Base-by-base conservation (phyloP, 2,888 invertebrate genomes). In the Merodon equestris region DNA sequence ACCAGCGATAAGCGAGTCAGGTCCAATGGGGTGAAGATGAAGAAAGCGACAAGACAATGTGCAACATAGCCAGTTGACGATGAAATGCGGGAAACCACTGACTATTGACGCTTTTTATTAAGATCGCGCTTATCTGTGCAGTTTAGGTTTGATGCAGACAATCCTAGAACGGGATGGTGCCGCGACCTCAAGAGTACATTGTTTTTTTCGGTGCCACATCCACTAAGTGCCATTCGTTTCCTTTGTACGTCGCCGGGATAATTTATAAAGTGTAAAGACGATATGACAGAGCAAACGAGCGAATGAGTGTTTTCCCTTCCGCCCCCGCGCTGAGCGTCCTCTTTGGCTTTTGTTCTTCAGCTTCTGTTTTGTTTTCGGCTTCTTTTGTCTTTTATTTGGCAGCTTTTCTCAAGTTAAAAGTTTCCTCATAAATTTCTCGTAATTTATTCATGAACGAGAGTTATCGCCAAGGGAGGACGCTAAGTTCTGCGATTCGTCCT, bases 361-460 rank as follows among this genome's bases (percentile, higher is more conserved):
- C 19, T 38, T 9, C 9, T 5, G 7, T 4, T 34, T 54, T 40
- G 34, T 17, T 42, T 57, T 57, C 18, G 48, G 10, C 57, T 51
- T 68, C 45, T 40, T 54, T 67, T 56, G 9, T 45, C 10, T 53
- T 64, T 73, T 56, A 12, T 34, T 17, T 60, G 47, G 40, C n/a
- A 68, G 40, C 51, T 38, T 50, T 64, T 53, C 40, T 13, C 38
- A 73, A 74, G 57, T 64, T 58, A 54, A 77, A 79, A 79, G 63
- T 79, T 79, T 79, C 12, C 58, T 64, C 74, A 74, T 79, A 79
- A 79, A 79, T 79, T 79, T 64, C 68, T 68, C 45, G 68, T 79
- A 74, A 79, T 74, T 79, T 79, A 79, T 79, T 79, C 79, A 79
- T 79, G 68, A 68, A 68, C 44, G 50, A 74, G 63, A 79, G 58